Percentiles rank a stretch among this genome's conserved stretches.
These are phyloP conservation scores for Chionomys nivalis DNA, from an alignment of 2,113 vertebrate genomes.

Conservation along the genomic window DNA sequence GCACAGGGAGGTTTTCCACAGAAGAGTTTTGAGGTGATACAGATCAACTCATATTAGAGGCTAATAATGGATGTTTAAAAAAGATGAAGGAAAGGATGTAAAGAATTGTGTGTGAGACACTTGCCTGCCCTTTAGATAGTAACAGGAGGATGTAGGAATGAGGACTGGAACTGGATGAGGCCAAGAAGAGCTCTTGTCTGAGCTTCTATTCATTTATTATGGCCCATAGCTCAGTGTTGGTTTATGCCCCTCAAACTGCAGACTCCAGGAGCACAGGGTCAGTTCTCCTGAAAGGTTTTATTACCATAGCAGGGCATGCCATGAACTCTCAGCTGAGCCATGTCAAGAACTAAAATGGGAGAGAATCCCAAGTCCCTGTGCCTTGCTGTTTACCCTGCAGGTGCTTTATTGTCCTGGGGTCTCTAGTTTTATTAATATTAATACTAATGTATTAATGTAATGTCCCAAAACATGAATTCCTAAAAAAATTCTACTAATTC, in stretches of 20 bases:
- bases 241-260: background rate
- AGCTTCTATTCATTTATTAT: background rate
- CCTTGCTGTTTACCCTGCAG: background rate
- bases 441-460: background rate
- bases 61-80: background rate
- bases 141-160: background rate
- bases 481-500: conserved; percentile 22
- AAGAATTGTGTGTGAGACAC: background rate
- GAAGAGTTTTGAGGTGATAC: background rate
- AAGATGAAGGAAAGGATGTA: background rate
- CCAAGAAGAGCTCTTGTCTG: background rate
- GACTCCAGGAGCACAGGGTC: background rate
- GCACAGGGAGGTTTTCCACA: background rate
- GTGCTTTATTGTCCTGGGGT: background rate
- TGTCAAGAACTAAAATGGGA: background rate
- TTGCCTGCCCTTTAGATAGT: background rate
- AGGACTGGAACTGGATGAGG: background rate
- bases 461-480: background rate
- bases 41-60: background rate
- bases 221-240: background rate
- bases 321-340: background rate
- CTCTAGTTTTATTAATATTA: background rate
- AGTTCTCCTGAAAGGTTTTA: background rate
- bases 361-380: background rate
- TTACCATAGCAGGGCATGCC: background rate